Percentiles rank a stretch among this genome's conserved stretches.
phyloP scores from a whole-genome alignment of 2,113 vertebrate species.

The Vireo altiloquus region DNA sequence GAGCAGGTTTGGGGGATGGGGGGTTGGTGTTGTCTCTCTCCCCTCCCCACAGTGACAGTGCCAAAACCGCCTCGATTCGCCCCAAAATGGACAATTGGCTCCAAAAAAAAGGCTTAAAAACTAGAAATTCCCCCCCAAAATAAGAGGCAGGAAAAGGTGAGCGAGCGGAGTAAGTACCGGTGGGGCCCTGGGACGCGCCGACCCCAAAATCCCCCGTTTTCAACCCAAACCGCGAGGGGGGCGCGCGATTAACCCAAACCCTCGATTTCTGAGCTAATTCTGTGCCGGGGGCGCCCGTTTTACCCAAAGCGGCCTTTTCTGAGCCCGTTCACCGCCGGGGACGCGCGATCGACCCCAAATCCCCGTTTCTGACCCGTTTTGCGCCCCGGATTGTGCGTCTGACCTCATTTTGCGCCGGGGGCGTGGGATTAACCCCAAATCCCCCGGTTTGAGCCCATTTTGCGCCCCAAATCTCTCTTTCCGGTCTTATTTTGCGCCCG shows the following conservation, averaged over 20 bases:
- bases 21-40: not conserved
- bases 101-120: not conserved
- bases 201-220: not conserved
- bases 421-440: not conserved
- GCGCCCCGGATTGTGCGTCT: not conserved
- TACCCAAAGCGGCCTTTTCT: rapidly evolving
- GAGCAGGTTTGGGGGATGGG: not conserved
- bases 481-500: rapidly evolving
- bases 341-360: not conserved
- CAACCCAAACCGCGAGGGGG: not conserved
- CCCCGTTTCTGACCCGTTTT: not conserved
- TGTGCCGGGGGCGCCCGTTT: not conserved
- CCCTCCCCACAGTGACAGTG: not conserved
- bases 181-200: not conserved
- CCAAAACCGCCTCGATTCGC: not conserved
- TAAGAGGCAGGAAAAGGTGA: not conserved
- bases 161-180: not conserved
- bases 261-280: rapidly evolving
- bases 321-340: not conserved
- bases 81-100: not conserved
- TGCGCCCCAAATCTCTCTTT: rapidly evolving
- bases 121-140: not conserved
- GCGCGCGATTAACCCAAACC: rapidly evolving
- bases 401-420: not conserved
- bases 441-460: rapidly evolving